Conservation (phyloP, 92 coral and sea anemone species). For the Paragorgia papillata region DNA sequence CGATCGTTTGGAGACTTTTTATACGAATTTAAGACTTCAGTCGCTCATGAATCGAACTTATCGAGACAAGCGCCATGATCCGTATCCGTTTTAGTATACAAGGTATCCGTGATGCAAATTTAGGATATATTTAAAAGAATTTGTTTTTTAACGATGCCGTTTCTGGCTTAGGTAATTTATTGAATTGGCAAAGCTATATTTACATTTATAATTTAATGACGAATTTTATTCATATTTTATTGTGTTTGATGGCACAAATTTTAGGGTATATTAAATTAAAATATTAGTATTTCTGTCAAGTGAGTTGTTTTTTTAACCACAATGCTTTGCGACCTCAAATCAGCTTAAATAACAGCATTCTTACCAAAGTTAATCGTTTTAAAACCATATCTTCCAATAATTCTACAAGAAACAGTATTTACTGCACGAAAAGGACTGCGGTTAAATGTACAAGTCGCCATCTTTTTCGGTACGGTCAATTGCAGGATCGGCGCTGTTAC, state of each 20-base stretch:
- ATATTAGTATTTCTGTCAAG: no score
- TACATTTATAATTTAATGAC: constrained; percentile 34
- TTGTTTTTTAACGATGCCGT: not conserved
- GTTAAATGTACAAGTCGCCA: no score
- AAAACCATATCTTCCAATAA: no score
- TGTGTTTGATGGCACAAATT: constrained; percentile 37
- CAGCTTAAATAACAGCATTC: no score
- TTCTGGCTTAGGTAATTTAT: constrained; percentile 33
- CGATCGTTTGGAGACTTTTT: constrained; percentile 16
- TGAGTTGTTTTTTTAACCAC: no score
- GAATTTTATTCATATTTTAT: constrained; percentile 39
- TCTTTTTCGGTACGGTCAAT: no score
- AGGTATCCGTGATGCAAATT: no score
- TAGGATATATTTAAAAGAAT: not conserved
- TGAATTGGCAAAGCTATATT: constrained; percentile 24
- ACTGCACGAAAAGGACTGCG: no score
- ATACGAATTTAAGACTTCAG: constrained; percentile 18
- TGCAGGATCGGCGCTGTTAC: no score
- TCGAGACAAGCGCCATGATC: constrained; percentile 17
- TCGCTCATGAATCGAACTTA: constrained; percentile 31
- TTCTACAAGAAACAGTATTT: no score
- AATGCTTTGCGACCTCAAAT: no score
- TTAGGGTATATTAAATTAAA: constrained; percentile 25
- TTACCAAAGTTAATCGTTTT: no score
- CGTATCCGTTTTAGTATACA: constrained; percentile 37